Conservation (phyloP, 1,140 invertebrate species). For the Cyphomyrmex costatus region DNA sequence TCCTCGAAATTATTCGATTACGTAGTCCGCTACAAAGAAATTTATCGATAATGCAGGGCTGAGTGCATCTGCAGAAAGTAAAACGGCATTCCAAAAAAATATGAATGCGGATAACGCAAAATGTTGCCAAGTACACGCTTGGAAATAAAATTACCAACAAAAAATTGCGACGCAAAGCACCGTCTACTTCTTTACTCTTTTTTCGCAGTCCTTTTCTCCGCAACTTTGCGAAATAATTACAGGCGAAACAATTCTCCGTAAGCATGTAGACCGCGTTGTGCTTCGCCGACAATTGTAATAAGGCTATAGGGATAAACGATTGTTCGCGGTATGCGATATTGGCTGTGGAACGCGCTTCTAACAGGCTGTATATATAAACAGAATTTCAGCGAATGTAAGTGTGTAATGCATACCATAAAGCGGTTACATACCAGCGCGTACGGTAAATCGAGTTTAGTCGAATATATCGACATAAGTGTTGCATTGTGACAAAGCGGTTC, state of each 20-base stretch:
- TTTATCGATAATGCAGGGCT: conserved; percentile 30
- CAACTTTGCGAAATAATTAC: conserved; percentile 18
- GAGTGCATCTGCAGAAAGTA: conserved; percentile 16
- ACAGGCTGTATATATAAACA: conserved; percentile 28
- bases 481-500: conserved; percentile 58
- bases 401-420: conserved; percentile 54
- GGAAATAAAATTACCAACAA: conserved; percentile 48
- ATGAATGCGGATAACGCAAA: conserved; percentile 28
- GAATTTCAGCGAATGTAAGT: conserved; percentile 53
- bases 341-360: conserved; percentile 24
- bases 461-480: conserved; percentile 61
- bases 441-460: conserved; percentile 57
- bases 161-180: neutral
- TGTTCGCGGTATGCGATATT: conserved; percentile 22
- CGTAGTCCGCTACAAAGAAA: conserved; percentile 27
- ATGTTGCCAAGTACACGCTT: conserved; percentile 11
- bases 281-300: conserved; percentile 48
- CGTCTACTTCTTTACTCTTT: neutral
- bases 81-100: conserved; percentile 12
- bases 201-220: neutral
- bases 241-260: conserved; percentile 5
- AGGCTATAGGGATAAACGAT: conserved; percentile 50
- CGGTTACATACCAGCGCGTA: conserved; percentile 52
- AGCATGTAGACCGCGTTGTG: neutral
- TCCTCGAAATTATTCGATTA: conserved; percentile 61